Evolutionary conservation across 2,797 vertebrate genomes (phyloP).

Genomic region (Catamblyrhynchus diadema): DNA sequence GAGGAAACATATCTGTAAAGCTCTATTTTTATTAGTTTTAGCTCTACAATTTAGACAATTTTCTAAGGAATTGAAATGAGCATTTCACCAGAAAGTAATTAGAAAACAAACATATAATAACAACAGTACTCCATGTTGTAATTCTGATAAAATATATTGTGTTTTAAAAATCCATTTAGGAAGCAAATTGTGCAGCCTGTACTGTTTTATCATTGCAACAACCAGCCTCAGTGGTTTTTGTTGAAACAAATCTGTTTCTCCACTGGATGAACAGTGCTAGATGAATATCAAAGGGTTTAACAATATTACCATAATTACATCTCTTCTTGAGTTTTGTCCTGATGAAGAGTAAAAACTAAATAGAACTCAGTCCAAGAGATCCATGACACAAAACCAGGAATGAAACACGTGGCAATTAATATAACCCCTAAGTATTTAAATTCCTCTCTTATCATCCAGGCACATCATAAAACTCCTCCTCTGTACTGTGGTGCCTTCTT

Average conservation of each 20-base stretch:
- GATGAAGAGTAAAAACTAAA: not conserved
- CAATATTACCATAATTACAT: not conserved
- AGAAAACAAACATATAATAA: not conserved
- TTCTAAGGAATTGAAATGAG: not conserved
- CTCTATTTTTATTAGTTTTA: not conserved
- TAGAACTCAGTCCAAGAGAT: not conserved
- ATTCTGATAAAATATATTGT: not conserved
- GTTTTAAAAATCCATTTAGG: not conserved
- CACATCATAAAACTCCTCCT: not conserved
- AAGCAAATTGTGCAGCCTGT: not conserved
- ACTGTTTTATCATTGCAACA: not conserved
- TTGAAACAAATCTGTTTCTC: not conserved
- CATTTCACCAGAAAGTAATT: not conserved
- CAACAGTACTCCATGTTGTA: not conserved
- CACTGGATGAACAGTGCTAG: not conserved
- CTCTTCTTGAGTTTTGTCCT: not conserved
- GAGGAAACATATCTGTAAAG: not conserved
- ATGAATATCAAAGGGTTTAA: not conserved
- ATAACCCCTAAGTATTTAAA: not conserved
- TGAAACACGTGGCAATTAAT: not conserved
- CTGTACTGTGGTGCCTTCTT: not conserved
- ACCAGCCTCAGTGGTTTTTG: not conserved
- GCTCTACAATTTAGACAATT: not conserved
- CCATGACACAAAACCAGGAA: not conserved
- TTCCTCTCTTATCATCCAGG: not conserved